Base-by-base conservation (phyloP, 2,113 vertebrate genomes). In the Daboia siamensis region DNA sequence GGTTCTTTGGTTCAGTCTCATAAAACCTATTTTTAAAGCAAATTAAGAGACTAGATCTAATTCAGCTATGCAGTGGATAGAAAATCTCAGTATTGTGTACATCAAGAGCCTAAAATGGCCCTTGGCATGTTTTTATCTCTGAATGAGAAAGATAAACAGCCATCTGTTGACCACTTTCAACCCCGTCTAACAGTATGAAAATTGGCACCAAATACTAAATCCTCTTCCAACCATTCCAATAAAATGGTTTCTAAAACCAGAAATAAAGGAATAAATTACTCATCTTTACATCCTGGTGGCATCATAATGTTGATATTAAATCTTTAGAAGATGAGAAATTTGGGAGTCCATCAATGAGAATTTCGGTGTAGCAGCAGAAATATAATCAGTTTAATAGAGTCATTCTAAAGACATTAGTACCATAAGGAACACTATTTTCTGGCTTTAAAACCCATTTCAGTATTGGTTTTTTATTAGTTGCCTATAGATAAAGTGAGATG, bases 121-220 rank as follows among this genome's bases (percentile, higher is more conserved):
- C 21, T 88, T 91, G 90, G 87, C 69, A 64, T 93, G n/a, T 89
- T 61, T 91, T 91, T 86, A 91, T 93, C 74, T 64, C 33, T 91
- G 90, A 51, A 93, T 91, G 90, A 93, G 90, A 89, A 84, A 93
- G 56, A 91, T 56, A 89, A 85, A 91, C 23, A 86, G 90, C 93
- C 93, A 93, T 93, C 90, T 93, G 90, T 86, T 93, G 92, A 44
- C 90, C 87, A 48, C 90, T 91, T 91, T 87, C 87, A 91, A 91
- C 85, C 20, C n/a, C 8, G 87, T 90, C 69, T 89, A 91, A 88
- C 86, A 89, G 91, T 85, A 55, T 88, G 54, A 52, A 89, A 93
- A 48, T 17, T 44, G 74, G 10, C 86, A 87, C 33, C 69, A 91
- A 93, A 91, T 48, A 20, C 26, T 85, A 85, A 87, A 86, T 26